Evolutionary conservation across 2,113 vertebrate species (phyloP), one percentile per base, ranked within the genome.

Genomic region (Felis chaus): DNA sequence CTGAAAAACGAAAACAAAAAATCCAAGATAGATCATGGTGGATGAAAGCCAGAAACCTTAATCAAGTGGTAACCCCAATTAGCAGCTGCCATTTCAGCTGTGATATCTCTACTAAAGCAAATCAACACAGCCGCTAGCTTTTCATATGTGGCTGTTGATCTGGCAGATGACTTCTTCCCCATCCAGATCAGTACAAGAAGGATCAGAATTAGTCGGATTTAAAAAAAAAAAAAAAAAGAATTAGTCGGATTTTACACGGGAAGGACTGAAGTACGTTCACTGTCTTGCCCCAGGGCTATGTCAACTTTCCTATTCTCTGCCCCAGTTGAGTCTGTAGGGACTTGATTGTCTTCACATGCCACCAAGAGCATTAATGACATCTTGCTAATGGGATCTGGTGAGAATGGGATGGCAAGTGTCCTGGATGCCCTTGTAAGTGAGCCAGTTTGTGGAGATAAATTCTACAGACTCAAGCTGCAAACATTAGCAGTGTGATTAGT

Each of bases 21-120:
- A 23, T n/a, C 27, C 41, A 82, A 82, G 39, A 31, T 13, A 48
- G 48, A 88, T 83, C 18, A 3, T 19, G 39, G 78, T 74, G 48
- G 8, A 18, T 9, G 53, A 86, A 23, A 63, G 45, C 68, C 85
- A 68, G 65, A 68, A 78, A 86, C 65, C 63, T 41, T 29, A 31
- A 81, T 63, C 91, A 79, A 68, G 68, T 80, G 39, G 36, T 79
- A 50, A 45, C 53, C 71, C 76, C 36, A 41, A 27, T 19, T 14
- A 89, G 86, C 81, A 89, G 76, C 93, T 92, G 93, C 68, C 71
- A 15, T 23, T 61, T 48, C 97, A 91, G 86, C 93, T 94, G 66
- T 78, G 39, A 36, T 81, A 13, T 19, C 90, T 66, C 78, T 15
- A 53, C 92, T 55, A 66, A 88, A 39, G 76, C 48, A 27, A 55